Percentiles rank a stretch among this genome's conserved stretches.
These are phyloP conservation scores for Hipposideros larvatus DNA, from an alignment of 2,797 vertebrate species.

Conservation along the genomic window DNA sequence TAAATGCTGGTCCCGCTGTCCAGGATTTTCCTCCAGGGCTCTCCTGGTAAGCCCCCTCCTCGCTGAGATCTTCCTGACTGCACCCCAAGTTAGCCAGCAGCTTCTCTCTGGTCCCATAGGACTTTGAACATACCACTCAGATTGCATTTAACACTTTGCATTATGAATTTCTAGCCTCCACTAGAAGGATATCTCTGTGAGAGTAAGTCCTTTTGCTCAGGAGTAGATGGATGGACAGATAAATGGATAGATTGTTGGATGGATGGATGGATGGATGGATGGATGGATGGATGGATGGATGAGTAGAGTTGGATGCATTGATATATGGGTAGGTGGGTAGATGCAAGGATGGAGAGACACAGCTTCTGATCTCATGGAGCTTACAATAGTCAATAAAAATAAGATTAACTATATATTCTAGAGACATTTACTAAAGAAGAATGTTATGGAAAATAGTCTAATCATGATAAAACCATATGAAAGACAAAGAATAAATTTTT, in stretches of 20 bases:
- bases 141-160: background rate
- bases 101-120: background rate
- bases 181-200: background rate
- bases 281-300: fast-evolving
- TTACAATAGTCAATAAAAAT: background rate
- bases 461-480: background rate
- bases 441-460: background rate
- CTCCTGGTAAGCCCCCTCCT: background rate
- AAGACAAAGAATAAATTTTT: background rate
- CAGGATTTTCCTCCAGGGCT: background rate
- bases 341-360: background rate
- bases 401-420: background rate
- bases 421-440: slow-evolving; percentile 19
- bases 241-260: no score
- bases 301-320: fast-evolving
- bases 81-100: background rate
- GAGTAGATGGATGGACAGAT: background rate
- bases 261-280: background rate
- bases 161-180: background rate
- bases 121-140: background rate
- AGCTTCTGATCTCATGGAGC: background rate
- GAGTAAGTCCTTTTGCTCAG: background rate
- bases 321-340: background rate
- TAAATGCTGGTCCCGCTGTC: background rate
- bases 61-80: background rate